These are phyloP conservation scores for Phataginus tricuspis DNA, from an alignment of 2,797 vertebrate species.

Conservation along the genomic window DNA sequence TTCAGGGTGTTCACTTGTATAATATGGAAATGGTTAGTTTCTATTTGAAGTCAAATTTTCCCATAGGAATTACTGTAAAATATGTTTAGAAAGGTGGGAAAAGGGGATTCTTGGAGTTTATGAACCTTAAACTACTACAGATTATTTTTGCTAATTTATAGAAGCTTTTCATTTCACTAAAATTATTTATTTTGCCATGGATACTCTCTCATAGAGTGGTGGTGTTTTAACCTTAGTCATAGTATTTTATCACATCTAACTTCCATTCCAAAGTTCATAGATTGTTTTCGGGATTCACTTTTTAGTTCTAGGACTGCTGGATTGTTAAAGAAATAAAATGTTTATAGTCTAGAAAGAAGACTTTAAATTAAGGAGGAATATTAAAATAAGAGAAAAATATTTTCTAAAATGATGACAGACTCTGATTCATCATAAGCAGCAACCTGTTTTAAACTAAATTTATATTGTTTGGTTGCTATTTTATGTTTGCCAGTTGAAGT, in stretches of 20 bases:
- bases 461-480: neutral
- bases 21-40: neutral
- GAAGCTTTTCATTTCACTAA: neutral
- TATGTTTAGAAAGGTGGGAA: neutral
- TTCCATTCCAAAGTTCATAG: neutral
- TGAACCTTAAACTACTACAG: neutral
- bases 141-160: neutral
- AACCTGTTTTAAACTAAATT: neutral
- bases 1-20: neutral
- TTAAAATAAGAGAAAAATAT: neutral
- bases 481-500: neutral
- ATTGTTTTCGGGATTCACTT: neutral
- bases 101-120: rapidly evolving
- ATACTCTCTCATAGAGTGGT: neutral
- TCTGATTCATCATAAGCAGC: neutral
- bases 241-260: neutral
- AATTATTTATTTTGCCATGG: neutral
- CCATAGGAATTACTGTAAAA: neutral
- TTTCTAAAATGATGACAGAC: neutral
- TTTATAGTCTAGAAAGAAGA: neutral
- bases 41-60: neutral
- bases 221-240: neutral
- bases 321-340: neutral
- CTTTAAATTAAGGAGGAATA: neutral
- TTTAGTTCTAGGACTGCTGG: neutral